A percentile compares a stretch with the other conserved stretches of the same genome.
Conservation (phyloP, 2,797 vertebrate genomes). For the Caiman crocodilus region DNA sequence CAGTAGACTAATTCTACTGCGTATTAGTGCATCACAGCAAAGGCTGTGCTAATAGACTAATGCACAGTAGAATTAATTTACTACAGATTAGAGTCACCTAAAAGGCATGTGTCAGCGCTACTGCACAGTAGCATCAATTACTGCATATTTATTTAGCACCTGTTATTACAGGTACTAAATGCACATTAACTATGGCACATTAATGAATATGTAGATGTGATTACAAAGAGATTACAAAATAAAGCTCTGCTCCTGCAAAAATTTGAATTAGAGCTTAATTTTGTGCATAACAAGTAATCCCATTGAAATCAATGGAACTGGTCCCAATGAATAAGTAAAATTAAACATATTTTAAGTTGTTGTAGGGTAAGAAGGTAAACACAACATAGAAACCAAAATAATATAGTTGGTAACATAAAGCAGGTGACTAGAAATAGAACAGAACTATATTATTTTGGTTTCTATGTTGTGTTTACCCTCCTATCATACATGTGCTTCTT, state of each 20-base stretch:
- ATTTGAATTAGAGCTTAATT: neutral
- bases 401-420: neutral
- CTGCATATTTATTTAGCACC: too few relatives aligned
- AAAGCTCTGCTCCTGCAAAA: neutral
- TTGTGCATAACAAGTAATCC: neutral
- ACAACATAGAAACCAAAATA: neutral
- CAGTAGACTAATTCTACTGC: too few relatives aligned
- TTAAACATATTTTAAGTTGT: neutral
- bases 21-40: too few relatives aligned
- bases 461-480: neutral
- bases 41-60: too few relatives aligned
- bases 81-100: too few relatives aligned
- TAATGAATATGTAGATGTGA: too few relatives aligned
- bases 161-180: too few relatives aligned
- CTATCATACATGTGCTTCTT: neutral
- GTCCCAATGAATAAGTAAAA: neutral
- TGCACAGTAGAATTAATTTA: too few relatives aligned
- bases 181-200: too few relatives aligned
- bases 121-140: too few relatives aligned
- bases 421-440: neutral
- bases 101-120: too few relatives aligned
- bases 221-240: neutral
- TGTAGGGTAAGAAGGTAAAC: fast-evolving
- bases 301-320: neutral
- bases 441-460: neutral